Evolutionary conservation across 30 jellyfish, hydroid and myxozoan genomes (phyloP).

Genomic region (Aurelia coerulea): DNA sequence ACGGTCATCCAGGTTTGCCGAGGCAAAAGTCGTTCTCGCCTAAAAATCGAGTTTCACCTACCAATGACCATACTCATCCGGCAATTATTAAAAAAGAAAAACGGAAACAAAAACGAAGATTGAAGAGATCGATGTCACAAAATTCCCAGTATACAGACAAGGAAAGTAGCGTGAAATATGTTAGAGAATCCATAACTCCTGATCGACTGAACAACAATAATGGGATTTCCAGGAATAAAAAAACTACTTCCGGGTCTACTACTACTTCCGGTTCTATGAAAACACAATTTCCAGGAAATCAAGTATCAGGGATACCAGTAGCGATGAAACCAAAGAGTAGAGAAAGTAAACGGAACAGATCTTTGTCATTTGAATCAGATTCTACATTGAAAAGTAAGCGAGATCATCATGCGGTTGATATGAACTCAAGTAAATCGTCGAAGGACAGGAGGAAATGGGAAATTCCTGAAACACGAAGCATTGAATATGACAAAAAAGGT

Average conservation of each 20-base stretch:
- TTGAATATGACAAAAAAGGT: constrained; percentile 24
- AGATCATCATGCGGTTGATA: constrained; percentile 12
- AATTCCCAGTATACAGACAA: too few relatives aligned
- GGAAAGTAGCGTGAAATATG: too few relatives aligned
- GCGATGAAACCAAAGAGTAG: constrained; percentile 18
- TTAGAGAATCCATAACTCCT: too few relatives aligned
- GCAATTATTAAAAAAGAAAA: constrained; percentile 32
- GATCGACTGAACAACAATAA: too few relatives aligned
- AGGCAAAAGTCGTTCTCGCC: constrained; percentile 30
- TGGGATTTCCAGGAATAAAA: too few relatives aligned
- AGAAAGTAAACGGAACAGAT: not conserved
- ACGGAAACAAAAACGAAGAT: not conserved
- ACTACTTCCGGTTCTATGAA: too few relatives aligned
- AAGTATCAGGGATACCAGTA: constrained; percentile 31
- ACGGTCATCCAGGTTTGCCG: not conserved
- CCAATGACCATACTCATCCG: constrained; percentile 10
- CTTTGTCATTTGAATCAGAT: not conserved
- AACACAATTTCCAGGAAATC: not conserved
- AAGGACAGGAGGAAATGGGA: constrained; percentile 42
- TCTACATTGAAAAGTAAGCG: not conserved
- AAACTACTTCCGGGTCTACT: too few relatives aligned
- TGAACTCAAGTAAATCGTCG: constrained; percentile 9
- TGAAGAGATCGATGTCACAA: too few relatives aligned
- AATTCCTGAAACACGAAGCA: constrained; percentile 25
- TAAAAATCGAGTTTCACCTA: too few relatives aligned